Evolutionary conservation across 2,888 invertebrate species (phyloP), one percentile per base, ranked within the genome.

Genomic region (Folsomia candida): DNA sequence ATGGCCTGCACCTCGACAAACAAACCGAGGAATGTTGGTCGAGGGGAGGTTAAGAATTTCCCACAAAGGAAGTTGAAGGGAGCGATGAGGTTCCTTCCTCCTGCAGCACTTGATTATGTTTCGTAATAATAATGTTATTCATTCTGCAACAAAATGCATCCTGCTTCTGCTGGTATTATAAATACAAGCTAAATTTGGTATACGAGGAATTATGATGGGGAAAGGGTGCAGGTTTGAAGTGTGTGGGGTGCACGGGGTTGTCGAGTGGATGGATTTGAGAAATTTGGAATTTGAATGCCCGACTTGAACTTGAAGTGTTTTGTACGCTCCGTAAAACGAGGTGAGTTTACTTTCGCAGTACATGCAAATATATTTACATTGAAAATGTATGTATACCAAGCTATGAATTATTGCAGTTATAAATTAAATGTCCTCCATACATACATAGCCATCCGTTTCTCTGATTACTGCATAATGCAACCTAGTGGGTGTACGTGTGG

Each of bases 111-210:
- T 65, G 65, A 65, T 65, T 65, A 65, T 57, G 27, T 22, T 26
- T n/a, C 28, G 25, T 4, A 65, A 65, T 37, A n/a, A 65, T 65
- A 65, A 51, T 65, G n/a, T n/a, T n/a, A 65, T 65, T 65, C 57
- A 65, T 65, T 65, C 57, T 14, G 37, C 37, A n/a, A n/a, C n/a
- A 62, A 20, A 62, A 28, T 37, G 37, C n/a, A n/a, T n/a, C n/a
- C n/a, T n/a, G n/a, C n/a, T n/a, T n/a, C n/a, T n/a, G n/a, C n/a
- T n/a, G n/a, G n/a, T n/a, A n/a, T n/a, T n/a, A n/a, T n/a, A n/a
- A n/a, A n/a, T n/a, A n/a, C n/a, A n/a, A n/a, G n/a, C 51, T 22
- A 37, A 22, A 37, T 22, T n/a, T 18, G 54, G 6, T 22, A n/a
- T 14, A 54, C 6, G 18, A n/a, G 20, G 22, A n/a, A 22, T 54